Percentiles rank a stretch among this genome's conserved stretches.
Conservation (phyloP, 1,140 invertebrate species). For the Littorina saxatilis region DNA sequence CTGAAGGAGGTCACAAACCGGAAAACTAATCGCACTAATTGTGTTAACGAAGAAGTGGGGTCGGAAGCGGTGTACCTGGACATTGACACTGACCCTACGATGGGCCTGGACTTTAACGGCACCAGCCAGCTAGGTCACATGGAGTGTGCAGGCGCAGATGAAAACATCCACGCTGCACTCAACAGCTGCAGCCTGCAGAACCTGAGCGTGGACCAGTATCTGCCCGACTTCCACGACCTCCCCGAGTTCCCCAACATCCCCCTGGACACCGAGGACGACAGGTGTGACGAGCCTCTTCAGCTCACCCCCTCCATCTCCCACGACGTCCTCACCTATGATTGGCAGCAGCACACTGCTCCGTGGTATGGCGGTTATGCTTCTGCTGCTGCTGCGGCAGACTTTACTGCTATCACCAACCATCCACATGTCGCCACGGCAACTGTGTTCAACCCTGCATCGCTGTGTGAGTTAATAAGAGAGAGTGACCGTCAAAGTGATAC, state of each 20-base stretch:
- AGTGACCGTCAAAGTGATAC: too few relatives aligned
- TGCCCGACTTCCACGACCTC: conserved; percentile 23
- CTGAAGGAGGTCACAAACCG: too few relatives aligned
- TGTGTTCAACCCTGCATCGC: too few relatives aligned
- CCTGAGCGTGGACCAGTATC: conserved; percentile 31
- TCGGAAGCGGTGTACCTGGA: neutral
- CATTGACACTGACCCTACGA: neutral
- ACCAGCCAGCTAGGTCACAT: neutral
- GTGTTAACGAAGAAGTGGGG: neutral
- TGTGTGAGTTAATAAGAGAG: too few relatives aligned
- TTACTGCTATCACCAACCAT: too few relatives aligned
- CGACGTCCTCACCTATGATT: conserved; percentile 8
- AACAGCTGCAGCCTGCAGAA: neutral
- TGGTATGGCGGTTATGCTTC: neutral
- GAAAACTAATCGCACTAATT: too few relatives aligned
- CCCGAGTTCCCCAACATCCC: conserved; percentile 34
- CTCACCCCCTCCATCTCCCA: conserved; percentile 27
- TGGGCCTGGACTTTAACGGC: neutral
- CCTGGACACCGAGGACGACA: conserved; percentile 16
- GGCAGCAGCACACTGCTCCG: neutral
- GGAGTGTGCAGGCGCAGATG: too few relatives aligned
- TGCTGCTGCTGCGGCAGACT: neutral
- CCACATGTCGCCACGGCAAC: too few relatives aligned
- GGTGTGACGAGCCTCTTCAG: neutral
- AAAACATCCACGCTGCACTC: too few relatives aligned